Evolutionary conservation across 2,888 invertebrate genomes (phyloP), one percentile per base, ranked within the genome.

Genomic region (Drosophila pseudotalamancana): DNA sequence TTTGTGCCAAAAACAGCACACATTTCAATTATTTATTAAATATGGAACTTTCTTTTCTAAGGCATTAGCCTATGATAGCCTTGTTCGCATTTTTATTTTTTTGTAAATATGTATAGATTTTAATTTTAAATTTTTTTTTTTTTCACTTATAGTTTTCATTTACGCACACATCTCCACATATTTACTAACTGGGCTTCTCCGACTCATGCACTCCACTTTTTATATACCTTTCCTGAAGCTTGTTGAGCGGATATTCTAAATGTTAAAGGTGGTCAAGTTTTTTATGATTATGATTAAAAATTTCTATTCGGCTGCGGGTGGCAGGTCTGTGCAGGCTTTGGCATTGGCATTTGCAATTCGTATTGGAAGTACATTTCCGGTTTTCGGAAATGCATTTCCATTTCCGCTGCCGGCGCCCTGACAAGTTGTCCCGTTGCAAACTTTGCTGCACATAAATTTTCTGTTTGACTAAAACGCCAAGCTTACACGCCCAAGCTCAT

Each of bases 341-440:
- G 43, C 61, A 85, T 85, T 40, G 40, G 43, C 61, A 85, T 85
- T 79, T 72, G 79, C 83, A 83, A 87, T 87, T 81, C 79, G 57
- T 43, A 69, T 60, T 69, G 74, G 63, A 76, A 67, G 69, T 69
- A 85, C 83, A 87, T 82, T 85, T 84, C 83, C 83, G 86, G 86
- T 77, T 85, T 82, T 71, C 74, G 72, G 65, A 87, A 84, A 77
- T 84, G 83, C 83, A 84, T 85, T 87, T 84, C 83, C 87, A 83
- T 32, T 87, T 87, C 83, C 87, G 76, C 32, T 19, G 48, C 18
- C 29, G 23, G 61, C 45, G 62, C 45, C 31, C 40, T 76, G 55
- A 56, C 70, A 68, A 72, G 48, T 76, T 73, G 63, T 53, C 37
- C 61, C 43, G 43, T 42, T 60, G 25, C 49, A 61, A 70, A 60